Evolutionary conservation across 2,888 invertebrate genomes (phyloP).

Genomic region (Macaria liturata): DNA sequence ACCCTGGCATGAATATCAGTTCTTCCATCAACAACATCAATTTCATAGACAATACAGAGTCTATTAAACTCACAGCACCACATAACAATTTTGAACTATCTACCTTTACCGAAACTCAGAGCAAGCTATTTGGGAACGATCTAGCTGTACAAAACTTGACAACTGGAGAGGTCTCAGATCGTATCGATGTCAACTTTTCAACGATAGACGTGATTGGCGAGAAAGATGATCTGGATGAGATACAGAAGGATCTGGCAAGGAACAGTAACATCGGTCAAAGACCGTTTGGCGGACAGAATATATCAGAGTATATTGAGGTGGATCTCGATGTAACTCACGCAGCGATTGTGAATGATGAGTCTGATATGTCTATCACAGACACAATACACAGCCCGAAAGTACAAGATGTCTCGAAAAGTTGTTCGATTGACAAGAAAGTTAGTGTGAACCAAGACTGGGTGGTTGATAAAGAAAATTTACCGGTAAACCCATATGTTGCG

Average conservation of each 20-base stretch:
- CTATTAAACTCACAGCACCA: constrained; percentile 45
- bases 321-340: constrained; percentile 64
- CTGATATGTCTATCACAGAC: constrained; percentile 73
- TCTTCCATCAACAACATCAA: constrained; percentile 50
- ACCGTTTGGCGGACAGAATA: constrained; percentile 43
- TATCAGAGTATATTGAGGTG: constrained; percentile 67
- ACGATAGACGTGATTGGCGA: constrained; percentile 45
- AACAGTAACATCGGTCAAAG: constrained; percentile 44
- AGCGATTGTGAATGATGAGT: constrained; percentile 46
- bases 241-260: constrained; percentile 55
- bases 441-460: constrained; percentile 48
- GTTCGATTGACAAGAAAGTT: constrained; percentile 40
- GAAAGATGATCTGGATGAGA: constrained; percentile 67
- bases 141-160: constrained; percentile 41
- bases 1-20: constrained; percentile 43
- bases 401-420: constrained; percentile 51
- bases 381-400: constrained; percentile 61
- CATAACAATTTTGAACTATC: constrained; percentile 61
- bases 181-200: constrained; percentile 66
- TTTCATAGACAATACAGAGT: constrained; percentile 55
- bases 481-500: constrained; percentile 60
- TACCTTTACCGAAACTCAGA: constrained; percentile 58
- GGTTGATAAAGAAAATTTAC: constrained; percentile 71
- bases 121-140: constrained; percentile 61
- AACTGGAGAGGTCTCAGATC: constrained; percentile 54